Base-by-base conservation (phyloP, 2,113 vertebrate genomes). In the Willisornis vidua region DNA sequence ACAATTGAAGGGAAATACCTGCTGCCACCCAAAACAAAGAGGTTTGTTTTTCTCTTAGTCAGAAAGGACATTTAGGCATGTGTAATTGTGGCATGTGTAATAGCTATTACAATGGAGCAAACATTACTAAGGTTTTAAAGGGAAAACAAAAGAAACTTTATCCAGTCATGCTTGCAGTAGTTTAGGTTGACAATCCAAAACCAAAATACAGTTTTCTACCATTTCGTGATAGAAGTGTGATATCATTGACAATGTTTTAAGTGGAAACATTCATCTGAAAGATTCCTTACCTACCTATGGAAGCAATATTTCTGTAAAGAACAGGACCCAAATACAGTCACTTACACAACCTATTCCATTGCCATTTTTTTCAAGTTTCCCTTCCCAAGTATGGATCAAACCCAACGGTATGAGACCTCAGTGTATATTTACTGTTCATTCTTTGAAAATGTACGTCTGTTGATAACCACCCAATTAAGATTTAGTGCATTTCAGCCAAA, bases 1-100 rank as follows among this genome's bases (percentile, higher is more conserved):
- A n/a, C 5, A 46, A 4, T 0, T 79, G n/a, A 6, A 43, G 20
- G 6, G 14, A 66, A 74, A 85, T 35, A 45, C 3, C 4, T 19
- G 2, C 12, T 72, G 26, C 67, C 3, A 58, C 12, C 14, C 14
- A 52, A 58, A 86, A 2, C 4, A 37, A 63, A 52, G 4, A 2
- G 0, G 33, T 71, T 52, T 65, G 3, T 41, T 63, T 13, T 80
- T 63, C 15, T 58, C 28, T 33, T 19, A 45, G 14, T 54, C 52
- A 75, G 15, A 71, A 71, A 79, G 12, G 6, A 35, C 4, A 9
- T 63, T 74, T 45, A 58, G 9, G 3, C 10, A 5, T 61, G 24
- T 48, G 13, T 26, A 71, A 22, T 59, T 73, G 10, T 37, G 49
- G 12, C 25, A 39, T 87, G 19, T 0, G 76, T 68, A 71, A 68